Evolutionary conservation across 2,888 invertebrate genomes (phyloP).

Genomic region (Diarsia mendica): DNA sequence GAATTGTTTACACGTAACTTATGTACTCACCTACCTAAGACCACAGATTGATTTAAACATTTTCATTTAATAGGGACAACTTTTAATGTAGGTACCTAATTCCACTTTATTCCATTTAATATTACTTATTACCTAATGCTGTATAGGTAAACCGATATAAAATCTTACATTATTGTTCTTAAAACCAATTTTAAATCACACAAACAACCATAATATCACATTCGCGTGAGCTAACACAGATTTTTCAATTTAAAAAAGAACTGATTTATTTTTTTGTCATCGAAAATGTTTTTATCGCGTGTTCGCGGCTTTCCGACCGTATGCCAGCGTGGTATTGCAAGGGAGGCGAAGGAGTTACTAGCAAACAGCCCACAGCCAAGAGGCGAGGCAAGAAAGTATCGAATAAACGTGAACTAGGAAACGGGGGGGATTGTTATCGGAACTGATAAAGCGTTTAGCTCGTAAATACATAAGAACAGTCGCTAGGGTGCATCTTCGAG

Average conservation of each 20-base stretch:
- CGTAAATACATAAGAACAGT: neutral
- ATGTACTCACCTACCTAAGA: neutral
- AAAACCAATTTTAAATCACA: conserved; percentile 11
- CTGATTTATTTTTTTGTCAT: conserved; percentile 13
- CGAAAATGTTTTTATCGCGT: conserved; percentile 61
- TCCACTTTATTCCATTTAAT: neutral
- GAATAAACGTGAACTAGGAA: conserved; percentile 66
- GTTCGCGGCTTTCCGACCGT: conserved; percentile 45
- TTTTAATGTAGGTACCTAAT: neutral
- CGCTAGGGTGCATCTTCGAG: neutral
- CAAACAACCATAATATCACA: conserved; percentile 11
- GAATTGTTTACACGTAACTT: neutral
- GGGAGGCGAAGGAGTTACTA: conserved; percentile 60
- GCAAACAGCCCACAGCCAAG: conserved; percentile 30
- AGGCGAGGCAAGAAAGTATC: conserved; percentile 53
- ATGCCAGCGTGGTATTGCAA: conserved; percentile 48
- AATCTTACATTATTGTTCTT: neutral
- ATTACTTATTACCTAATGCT: neutral
- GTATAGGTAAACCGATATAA: neutral
- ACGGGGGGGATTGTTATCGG: conserved; percentile 54
- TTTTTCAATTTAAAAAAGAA: conserved; percentile 5
- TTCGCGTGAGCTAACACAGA: conserved; percentile 31
- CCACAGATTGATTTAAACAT: neutral
- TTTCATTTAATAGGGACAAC: no score
- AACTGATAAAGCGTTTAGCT: neutral